A percentile compares a stretch with the other conserved stretches of the same genome.
phyloP scores from a whole-genome alignment of 2,797 vertebrate genomes.

The Hapalemur alaotrensis region DNA sequence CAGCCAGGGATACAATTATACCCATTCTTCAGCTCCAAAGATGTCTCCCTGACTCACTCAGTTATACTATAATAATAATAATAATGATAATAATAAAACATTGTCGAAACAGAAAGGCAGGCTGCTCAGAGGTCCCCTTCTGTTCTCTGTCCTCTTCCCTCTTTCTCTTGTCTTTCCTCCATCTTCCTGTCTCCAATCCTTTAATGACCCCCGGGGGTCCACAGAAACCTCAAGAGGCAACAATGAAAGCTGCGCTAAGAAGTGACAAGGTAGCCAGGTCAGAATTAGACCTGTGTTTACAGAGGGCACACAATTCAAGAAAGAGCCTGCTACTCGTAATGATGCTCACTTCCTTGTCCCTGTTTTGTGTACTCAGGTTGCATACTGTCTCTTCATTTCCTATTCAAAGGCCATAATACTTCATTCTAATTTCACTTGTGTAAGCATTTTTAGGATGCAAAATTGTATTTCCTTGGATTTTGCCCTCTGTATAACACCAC shows the following conservation, averaged over 20 bases:
- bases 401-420: background rate
- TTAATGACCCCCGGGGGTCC: background rate
- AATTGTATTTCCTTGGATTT: background rate
- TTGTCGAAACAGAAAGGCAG: background rate
- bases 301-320: background rate
- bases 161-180: background rate
- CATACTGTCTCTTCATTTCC: background rate
- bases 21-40: background rate
- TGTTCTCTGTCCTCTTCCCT: background rate
- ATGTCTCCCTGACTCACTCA: background rate
- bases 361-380: accelerated
- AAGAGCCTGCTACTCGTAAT: accelerated
- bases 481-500: background rate
- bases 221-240: background rate
- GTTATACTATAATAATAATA: background rate
- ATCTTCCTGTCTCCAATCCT: background rate
- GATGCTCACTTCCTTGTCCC: accelerated
- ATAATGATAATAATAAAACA: background rate
- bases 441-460: background rate
- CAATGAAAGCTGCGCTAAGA: background rate
- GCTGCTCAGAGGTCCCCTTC: background rate
- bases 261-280: background rate
- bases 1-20: background rate
- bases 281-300: background rate
- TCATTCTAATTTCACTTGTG: background rate